Evolutionary conservation across 2,888 invertebrate genomes (phyloP), one percentile per base, ranked within the genome.

Genomic region (Linyphia triangularis): DNA sequence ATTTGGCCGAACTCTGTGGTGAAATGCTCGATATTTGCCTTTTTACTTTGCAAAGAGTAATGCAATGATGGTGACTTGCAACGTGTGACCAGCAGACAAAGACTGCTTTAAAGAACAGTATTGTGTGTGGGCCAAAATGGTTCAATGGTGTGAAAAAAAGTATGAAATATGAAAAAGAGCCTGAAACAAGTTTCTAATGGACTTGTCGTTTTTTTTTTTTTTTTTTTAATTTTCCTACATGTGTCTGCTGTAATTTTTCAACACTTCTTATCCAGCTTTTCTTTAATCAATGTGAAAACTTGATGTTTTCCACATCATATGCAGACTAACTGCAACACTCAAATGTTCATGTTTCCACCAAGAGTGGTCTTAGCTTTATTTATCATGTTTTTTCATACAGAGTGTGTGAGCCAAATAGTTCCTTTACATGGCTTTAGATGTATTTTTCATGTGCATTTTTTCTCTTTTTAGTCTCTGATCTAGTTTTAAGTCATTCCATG

Each of bases 401-500:
- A 19, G 73, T 22, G 24, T 82, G 43, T 63, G 72, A 63, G 67
- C 57, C 28, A 70, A 37, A 51, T 84, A 84, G 84, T 84, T 84
- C 84, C 84, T 84, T n/a, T 84, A 67, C 84, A 75, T 67, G 57
- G 67, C 67, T 59, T 75, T 84, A 67, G 51, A 84, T 63, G 57
- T 75, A 59, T 75, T 82, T 82, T 82, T 67, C 70, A 57, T 84
- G 30, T 26, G 61, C 75, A 65, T 37, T 69, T 69, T 61, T 51
- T 61, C 13, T 63, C 59, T 63, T 69, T 69, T 81, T 69, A 63
- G 57, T 81, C 69, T 59, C 67, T 33, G 16, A 61, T 67, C 51
- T 69, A 51, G 70, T 82, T 73, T 83, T 67, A 43, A 81, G 78
- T 86, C 81, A 86, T 86, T 86, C 86, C 86, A 81, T 86, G 65